Conservation (phyloP, 2,888 invertebrate species). For the Heliconius hortense region DNA sequence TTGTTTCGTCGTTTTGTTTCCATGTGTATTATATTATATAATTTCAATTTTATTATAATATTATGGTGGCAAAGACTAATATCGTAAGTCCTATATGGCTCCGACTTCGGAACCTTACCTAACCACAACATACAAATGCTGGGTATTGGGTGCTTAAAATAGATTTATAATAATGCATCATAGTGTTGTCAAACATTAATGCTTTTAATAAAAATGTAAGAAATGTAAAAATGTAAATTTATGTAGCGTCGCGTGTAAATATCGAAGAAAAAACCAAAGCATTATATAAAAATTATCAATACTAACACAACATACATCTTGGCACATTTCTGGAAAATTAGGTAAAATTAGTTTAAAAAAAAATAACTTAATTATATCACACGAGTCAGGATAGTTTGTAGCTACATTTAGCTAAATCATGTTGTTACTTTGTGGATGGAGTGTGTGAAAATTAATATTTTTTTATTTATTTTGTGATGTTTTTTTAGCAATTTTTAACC, state of each 20-base stretch:
- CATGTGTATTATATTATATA: no score
- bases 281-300: neutral
- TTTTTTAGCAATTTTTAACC: no score
- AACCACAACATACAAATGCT: slow-evolving; percentile 1
- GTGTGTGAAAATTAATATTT: neutral
- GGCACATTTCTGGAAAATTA: no score
- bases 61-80: slow-evolving; percentile 3
- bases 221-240: neutral
- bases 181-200: neutral
- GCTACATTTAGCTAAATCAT: neutral
- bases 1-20: no score
- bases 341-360: no score
- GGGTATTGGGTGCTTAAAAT: slow-evolving; percentile 7
- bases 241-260: neutral
- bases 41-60: neutral
- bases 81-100: neutral
- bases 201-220: slow-evolving; percentile 10
- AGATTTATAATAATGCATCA: neutral
- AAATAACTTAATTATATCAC: no score
- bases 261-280: neutral
- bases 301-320: no score
- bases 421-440: neutral
- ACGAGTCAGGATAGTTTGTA: neutral
- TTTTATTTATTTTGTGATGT: neutral
- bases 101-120: neutral